phyloP scores from a whole-genome alignment of 2,113 vertebrate genomes.

The Nannobrachium achirus region DNA sequence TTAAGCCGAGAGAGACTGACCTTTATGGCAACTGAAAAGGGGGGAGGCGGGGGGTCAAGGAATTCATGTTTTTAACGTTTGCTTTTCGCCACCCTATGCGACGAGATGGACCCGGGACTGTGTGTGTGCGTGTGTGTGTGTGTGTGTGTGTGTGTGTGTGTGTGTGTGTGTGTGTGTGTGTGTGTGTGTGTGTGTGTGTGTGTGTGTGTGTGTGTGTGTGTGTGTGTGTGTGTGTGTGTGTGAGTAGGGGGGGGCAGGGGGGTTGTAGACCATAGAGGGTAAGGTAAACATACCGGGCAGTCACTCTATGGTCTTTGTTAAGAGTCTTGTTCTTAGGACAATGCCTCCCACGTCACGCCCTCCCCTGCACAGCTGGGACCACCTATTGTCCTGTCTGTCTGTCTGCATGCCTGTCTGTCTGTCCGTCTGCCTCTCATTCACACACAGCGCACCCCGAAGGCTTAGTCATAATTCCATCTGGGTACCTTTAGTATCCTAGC shows the following conservation, averaged over 20 bases:
- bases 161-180: no score
- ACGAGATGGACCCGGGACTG: slow-evolving; percentile 54
- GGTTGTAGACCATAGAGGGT: slow-evolving; percentile 58
- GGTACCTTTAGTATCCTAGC: slow-evolving; percentile 89
- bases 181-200: no score
- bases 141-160: no score
- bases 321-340: slow-evolving; percentile 63
- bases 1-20: not conserved
- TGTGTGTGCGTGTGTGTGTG: no score
- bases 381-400: slow-evolving; percentile 65
- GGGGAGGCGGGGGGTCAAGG: not conserved
- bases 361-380: slow-evolving; percentile 81
- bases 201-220: no score
- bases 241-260: slow-evolving; percentile 15
- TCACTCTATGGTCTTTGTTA: slow-evolving; percentile 74
- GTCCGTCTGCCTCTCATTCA: slow-evolving; percentile 43
- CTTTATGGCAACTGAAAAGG: not conserved
- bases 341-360: slow-evolving; percentile 60
- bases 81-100: slow-evolving; percentile 55
- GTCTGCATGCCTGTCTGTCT: slow-evolving; percentile 29
- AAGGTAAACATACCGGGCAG: slow-evolving; percentile 74
- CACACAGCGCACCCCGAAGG: slow-evolving; percentile 46
- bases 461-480: slow-evolving; percentile 83
- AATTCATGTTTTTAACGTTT: slow-evolving; percentile 30
- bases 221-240: no score